Evolutionary conservation across 2,113 vertebrate species (phyloP), one percentile per base, ranked within the genome.

Genomic region (Centropus bengalensis): DNA sequence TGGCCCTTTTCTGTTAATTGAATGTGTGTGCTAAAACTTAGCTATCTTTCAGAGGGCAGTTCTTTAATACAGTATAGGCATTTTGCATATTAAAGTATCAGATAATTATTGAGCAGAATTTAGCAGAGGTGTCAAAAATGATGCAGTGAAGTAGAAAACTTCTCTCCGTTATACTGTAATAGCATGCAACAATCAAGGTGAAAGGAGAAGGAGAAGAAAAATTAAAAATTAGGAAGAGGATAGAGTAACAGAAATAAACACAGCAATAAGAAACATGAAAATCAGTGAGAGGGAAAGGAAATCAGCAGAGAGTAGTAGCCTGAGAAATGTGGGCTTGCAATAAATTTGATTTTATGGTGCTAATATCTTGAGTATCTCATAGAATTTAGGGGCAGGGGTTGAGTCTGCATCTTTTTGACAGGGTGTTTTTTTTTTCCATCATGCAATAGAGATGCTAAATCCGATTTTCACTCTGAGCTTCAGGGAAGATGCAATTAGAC

Each of bases 381-480:
- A 68, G 67, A 95, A 95, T 94, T 91, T 81, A 84, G 76, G 76
- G 73, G 17, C 75, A 81, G 2, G 45, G 49, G 70, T 94, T 93
- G 92, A 79, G 33, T 80, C 78, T 91, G 75, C 69, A 79, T 93
- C 69, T 85, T 94, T 70, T 82, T 96, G 93, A 96, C 83, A 91
- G 78, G 45, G 26, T 82, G 55, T 85, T 62, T 63, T 68, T 80
- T 78, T 82, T 82, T 85, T 73, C 69, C 54, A 82, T 96, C 75
- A 70, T 59, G 66, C 86, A 82, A 74, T 77, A 83, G 85, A 95
- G 95, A 95, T 92, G 69, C 58, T 93, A 96, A 94, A 95, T 95
- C 81, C 2, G 4, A 95, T 96, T 96, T 96, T 93, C 88, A 86
- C 93, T 95, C 66, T 84, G 55, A 91, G 93, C 81, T 96, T 55